Base-by-base conservation (phyloP, 2,888 invertebrate species). In the Papilio elwesi region DNA sequence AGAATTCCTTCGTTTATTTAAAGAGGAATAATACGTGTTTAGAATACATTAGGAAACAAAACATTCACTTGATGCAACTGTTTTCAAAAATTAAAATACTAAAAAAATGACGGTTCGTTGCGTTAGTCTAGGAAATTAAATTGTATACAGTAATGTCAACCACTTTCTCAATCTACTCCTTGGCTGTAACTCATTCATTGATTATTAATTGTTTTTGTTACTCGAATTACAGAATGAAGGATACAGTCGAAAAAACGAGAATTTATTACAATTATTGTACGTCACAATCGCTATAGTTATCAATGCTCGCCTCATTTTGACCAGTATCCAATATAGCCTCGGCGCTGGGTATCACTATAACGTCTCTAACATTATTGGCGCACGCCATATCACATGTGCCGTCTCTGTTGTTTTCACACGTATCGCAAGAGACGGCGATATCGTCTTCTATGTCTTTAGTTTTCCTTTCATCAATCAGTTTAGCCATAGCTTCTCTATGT, bases 301-400 rank as follows among this genome's bases (percentile, higher is more conserved):
- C 62, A 51, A 59, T 6, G 51, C 73, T 68, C 12, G 62, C 77
- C 38, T 78, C 74, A 63, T 52, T 74, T 49, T 87, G 90, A 38
- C 87, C 90, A 0, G 87, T 88, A 78, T 91, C 90, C 76, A 92
- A 83, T 10, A 90, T 91, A 65, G 91, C 91, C 74, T 91, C 92
- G 10, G 90, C 90, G 77, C 91, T 91, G 0, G 88, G 90, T 87
- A 91, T 90, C 7, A 91, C 91, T 65, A 90, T 92, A 9, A 91
- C 90, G 67, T 92, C 92, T 3, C 82, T 85, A 47, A 91, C 86
- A 66, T 74, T 84, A 75, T 87, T 88, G 75, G 87, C 87, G 83
- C 92, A 90, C 0, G 76, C 82, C 36, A 84, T 75, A 75, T 85
- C 87, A 81, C 88, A 88, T 49, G 82, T 80, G 26, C 80, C 83